Conservation (phyloP, 2,888 invertebrate genomes). For the Cryptophagus acutangulus region DNA sequence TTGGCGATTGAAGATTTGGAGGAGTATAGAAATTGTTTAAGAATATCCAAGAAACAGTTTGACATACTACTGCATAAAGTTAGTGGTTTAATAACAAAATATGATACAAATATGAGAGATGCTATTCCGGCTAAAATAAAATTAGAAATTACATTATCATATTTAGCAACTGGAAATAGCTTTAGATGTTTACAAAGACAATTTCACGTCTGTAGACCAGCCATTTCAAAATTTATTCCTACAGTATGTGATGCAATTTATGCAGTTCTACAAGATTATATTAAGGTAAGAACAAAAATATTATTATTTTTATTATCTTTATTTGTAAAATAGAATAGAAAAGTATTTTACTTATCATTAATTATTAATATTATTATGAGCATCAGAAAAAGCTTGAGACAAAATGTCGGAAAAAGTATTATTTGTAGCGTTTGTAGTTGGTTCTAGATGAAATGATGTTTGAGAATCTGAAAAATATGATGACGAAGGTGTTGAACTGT, state of each 20-base stretch:
- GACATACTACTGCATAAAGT: slow-evolving; percentile 7
- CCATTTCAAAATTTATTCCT: slow-evolving; percentile 22
- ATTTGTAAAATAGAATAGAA: no score
- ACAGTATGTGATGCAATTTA: slow-evolving; percentile 22
- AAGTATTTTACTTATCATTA: no score
- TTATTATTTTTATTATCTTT: no score
- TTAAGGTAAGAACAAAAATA: slow-evolving; percentile 15
- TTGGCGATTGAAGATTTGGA: background rate
- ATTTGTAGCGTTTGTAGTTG: no score
- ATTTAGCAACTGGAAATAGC: slow-evolving; percentile 12
- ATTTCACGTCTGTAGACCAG: no score
- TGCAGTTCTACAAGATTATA: slow-evolving; percentile 20
- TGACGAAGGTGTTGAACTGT: no score
- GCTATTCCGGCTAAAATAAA: slow-evolving; percentile 6
- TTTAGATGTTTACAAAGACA: no score
- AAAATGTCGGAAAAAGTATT: no score
- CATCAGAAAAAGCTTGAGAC: background rate
- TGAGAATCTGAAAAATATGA: no score
- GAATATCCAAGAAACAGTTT: slow-evolving; percentile 10
- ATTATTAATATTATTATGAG: no score
- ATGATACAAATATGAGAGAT: slow-evolving; percentile 9
- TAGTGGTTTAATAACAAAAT: slow-evolving; percentile 3
- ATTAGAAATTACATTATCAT: slow-evolving; percentile 9
- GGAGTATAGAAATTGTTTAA: slow-evolving; percentile 4
- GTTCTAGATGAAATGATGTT: no score